Evolutionary conservation across 2,113 vertebrate genomes (phyloP).

Genomic region (Rhea pennata): DNA sequence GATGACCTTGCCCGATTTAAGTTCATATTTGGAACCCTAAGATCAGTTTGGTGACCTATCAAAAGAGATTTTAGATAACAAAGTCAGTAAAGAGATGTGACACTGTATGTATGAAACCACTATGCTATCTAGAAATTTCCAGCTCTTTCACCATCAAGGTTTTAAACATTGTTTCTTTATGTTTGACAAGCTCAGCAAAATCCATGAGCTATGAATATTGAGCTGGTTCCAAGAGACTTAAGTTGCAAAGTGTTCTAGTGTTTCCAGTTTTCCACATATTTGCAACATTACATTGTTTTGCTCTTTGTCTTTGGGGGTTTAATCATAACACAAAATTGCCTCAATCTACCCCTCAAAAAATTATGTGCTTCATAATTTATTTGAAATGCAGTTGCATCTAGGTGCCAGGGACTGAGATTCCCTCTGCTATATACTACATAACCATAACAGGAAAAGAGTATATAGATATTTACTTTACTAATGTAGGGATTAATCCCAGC

Average conservation of each 20-base stretch:
- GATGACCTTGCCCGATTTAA: not conserved
- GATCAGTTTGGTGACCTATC: not conserved
- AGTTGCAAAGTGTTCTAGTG: not conserved
- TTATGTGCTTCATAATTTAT: not conserved
- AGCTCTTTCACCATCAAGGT: constrained; percentile 4
- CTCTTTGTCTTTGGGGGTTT: not conserved
- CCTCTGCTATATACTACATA: not conserved
- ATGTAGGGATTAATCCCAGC: not conserved
- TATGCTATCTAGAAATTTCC: constrained; percentile 5
- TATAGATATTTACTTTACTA: not conserved
- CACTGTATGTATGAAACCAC: not conserved
- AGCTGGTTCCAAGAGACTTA: not conserved
- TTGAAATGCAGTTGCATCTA: not conserved
- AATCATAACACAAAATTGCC: not conserved
- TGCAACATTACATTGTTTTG: not conserved
- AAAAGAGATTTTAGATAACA: not conserved
- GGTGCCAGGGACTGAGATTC: not conserved
- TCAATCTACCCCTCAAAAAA: not conserved
- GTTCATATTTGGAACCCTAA: not conserved
- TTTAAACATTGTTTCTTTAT: not conserved
- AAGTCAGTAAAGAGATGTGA: not conserved
- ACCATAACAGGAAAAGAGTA: not conserved
- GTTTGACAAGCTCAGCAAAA: constrained; percentile 48
- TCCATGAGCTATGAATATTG: not conserved
- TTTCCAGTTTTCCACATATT: not conserved